Base-by-base conservation (phyloP, 2,113 vertebrate species). In the Hippocampus mohnikei region DNA sequence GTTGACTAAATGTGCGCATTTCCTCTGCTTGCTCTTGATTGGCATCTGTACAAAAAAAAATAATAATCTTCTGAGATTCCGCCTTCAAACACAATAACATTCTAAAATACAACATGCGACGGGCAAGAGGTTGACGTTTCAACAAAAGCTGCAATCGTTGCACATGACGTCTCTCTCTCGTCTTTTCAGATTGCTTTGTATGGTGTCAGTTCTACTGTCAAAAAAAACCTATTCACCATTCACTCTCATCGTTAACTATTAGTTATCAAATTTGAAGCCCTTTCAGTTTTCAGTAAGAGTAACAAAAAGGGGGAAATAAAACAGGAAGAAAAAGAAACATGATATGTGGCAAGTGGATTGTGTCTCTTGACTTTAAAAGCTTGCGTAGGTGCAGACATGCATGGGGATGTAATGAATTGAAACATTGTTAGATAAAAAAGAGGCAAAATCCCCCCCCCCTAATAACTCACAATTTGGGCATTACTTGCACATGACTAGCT, bases 401-500 rank as follows among this genome's bases (percentile, higher is more conserved):
- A 66, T 79, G 48, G 55, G 61, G 67, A 74, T 58, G 15, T 60
- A 71, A 29, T 76, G 76, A 85, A 72, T 79, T 21, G 15, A 84
- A 66, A 59, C 80, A 84, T 69, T 53, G 50, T 53, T 21, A 53
- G 20, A 21, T 52, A 52, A 52, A 82, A 82, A 66, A 59, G 80
- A 84, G 72, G 84, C 83, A 86, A 37, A 27, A 27, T n/a, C n/a
- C n/a, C n/a, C n/a, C n/a, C n/a, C n/a, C n/a, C 0, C 33, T 33
- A 33, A 33, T 33, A 33, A 33, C 33, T 58, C 77, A 80, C 69
- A 80, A 67, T 84, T 8, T 75, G 67, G 4, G 33, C 72, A 74
- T 81, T 81, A 85, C 81, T 85, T 87, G 75, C 40, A 48, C 74
- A 73, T 80, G 12, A 59, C 74, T 80, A 37, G 33, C 81, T 80